Base-by-base conservation (phyloP, 64 coral and sea anemone genomes). In the Pachyseris speciosa region DNA sequence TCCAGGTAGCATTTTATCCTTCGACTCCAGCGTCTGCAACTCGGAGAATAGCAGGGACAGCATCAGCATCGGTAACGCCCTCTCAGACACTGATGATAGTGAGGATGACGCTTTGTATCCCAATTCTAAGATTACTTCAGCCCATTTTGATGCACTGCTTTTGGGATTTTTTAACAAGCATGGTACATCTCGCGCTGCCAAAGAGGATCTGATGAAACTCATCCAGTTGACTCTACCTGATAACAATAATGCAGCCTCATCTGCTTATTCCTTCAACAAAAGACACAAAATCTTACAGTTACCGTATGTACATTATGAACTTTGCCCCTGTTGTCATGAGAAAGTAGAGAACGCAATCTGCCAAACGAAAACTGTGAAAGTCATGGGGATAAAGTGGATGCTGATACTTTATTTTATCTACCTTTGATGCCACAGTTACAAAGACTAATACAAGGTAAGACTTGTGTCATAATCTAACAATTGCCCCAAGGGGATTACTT, bases 371-470 rank as follows among this genome's bases (percentile, higher is more conserved):
- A 69, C 29, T 86, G 83, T 31, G 41, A 49, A 5, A n/a, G 17
- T 2, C 33, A 19, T 28, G 83, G 39, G 2, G 25, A 43, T 9
- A 68, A 19, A 10, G 24, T 86, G 7, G 64, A 26, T 16, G 9
- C 64, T 5, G 2, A 66, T 30, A 86, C 58, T 0, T 86, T 68
- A 39, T 86, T 69, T 50, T 22, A 44, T 11, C 19, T 86, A 19
- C 60, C 83, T 11, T 66, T 86, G 4, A 86, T 66, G 67, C 83
- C 83, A 1, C 63, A 86, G 9, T 66, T 86, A 36, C 60, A 86
- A 69, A 86, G 83, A 50, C 9, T 86, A 43, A 17, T 68, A 66
- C 0, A 32, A 49, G 83, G 83, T 86, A 69, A 68, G 83, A 43
- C n/a, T n/a, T n/a, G n/a, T n/a, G n/a, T n/a, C n/a, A n/a, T n/a